Conservation (phyloP, 2,888 invertebrate genomes). For the Scaptomyza reducta region DNA sequence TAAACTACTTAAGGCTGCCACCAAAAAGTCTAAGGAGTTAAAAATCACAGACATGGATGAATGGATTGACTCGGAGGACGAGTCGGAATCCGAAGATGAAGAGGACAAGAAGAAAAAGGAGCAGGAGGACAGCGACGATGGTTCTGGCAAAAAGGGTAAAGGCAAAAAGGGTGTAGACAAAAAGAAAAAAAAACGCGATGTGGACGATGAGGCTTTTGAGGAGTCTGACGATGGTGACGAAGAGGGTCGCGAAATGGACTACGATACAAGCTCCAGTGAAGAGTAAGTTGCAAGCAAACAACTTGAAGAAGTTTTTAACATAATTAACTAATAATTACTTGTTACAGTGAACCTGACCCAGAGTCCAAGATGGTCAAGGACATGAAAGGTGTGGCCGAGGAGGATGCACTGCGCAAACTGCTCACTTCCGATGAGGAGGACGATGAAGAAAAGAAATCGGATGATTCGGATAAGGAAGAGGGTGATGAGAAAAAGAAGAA, state of each 20-base stretch:
- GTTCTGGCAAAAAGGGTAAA: conserved; percentile 88
- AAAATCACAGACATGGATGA: conserved; percentile 98
- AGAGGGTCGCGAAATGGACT: conserved; percentile 97
- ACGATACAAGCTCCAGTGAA: conserved; percentile 94
- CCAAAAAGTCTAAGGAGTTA: conserved; percentile 86
- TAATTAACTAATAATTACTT: not conserved
- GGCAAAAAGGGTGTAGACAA: conserved; percentile 86
- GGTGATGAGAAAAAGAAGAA: conserved; percentile 89
- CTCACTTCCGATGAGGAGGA: conserved; percentile 95
- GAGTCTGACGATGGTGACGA: conserved; percentile 99
- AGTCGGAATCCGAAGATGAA: conserved; percentile 90
- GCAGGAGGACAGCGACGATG: conserved; percentile 86
- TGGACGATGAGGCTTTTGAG: conserved; percentile 95
- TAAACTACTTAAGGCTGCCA: conserved; percentile 86
- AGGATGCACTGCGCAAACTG: conserved; percentile 92
- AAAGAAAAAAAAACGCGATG: conserved; percentile 90
- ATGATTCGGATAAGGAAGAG: conserved; percentile 90
- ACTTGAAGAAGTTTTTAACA: not conserved
- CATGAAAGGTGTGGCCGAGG: conserved; percentile 95
- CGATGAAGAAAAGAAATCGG: conserved; percentile 92
- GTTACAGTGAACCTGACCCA: conserved; percentile 87
- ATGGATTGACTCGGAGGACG: conserved; percentile 93
- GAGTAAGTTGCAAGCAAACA: conserved; percentile 84
- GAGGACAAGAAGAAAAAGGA: conserved; percentile 89
- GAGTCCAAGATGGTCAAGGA: conserved; percentile 92